A percentile compares a stretch with the other conserved stretches of the same genome.
Evolutionary conservation across 2,888 invertebrate species (phyloP).

Genomic region (Coenonympha glycerion): DNA sequence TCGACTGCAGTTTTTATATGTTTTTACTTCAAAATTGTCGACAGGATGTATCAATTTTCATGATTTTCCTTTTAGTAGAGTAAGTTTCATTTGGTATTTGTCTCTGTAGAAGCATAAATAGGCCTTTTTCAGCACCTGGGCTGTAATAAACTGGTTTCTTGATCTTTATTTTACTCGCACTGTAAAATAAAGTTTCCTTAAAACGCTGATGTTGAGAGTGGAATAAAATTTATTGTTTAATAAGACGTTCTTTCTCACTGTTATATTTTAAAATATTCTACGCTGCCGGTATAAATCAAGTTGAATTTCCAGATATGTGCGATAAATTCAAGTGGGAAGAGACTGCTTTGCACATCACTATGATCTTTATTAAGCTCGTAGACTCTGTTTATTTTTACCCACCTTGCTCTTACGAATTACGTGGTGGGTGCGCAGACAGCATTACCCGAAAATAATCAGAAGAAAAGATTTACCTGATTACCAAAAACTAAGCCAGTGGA

Average conservation of each 20-base stretch:
- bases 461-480: no score
- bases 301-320: conserved; percentile 20
- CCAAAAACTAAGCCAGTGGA: no score
- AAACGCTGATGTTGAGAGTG: conserved; percentile 14
- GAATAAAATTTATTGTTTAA: conserved; percentile 25
- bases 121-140: no score
- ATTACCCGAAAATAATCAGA: no score
- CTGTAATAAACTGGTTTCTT: neutral
- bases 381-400: neutral
- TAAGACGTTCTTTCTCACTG: conserved; percentile 21
- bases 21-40: no score
- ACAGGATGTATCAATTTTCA: no score
- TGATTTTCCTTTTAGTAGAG: no score
- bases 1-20: no score
- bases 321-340: conserved; percentile 1
- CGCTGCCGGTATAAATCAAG: conserved; percentile 22
- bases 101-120: no score
- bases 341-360: neutral
- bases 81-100: no score
- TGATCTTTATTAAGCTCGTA: neutral
- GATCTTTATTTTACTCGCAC: neutral
- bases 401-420: no score
- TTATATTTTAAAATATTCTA: conserved; percentile 24
- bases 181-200: neutral
- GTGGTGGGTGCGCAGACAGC: no score